Base-by-base conservation (phyloP, 2,888 invertebrate genomes). In the Eretmocerus hayati region DNA sequence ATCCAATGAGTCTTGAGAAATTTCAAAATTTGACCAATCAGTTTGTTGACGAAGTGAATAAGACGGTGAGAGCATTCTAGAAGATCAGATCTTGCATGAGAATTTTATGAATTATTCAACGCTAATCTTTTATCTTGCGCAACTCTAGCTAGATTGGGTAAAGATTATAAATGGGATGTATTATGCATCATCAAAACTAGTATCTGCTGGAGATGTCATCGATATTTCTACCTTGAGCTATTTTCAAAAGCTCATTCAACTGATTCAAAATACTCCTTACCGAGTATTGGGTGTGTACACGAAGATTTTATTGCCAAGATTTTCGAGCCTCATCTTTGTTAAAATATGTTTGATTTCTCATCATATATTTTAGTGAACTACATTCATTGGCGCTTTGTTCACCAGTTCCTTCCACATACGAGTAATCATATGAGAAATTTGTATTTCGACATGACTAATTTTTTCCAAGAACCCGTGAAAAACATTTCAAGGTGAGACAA, bases 351-450 rank as follows among this genome's bases (percentile, higher is more conserved):
- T 9, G 8, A 30, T 30, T 30, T 30, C n/a, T n/a, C 18, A 33
- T 26, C 8, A 23, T 11, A 32, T 30, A 36, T 16, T 32, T 39
- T n/a, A 50, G 49, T 45, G 6, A 50, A 50, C 32, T 50, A 37
- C 11, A 42, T 50, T 20, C 49, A 50, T 16, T 50, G 49, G 49
- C 31, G 33, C 31, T 50, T 50, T 16, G 42, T 50, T 11, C 45
- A 50, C 26, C 37, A 41, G 18, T 45, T 42, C 32, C 45, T 50
- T 11, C 44, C 40, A 2, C 38, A 48, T 18, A 48, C 42, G 2
- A 42, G 48, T 15, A 43, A 22, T 15, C 38, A 48, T n/a, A 5
- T 48, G 20, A 42, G 42, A 11, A 42, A 38, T 20, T 42, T 39
- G 11, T 38, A 42, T 23, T 42, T 38, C n/a, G 38, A 33, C 2